A percentile compares a stretch with the other conserved stretches of the same genome.
Conservation (phyloP, 1,140 invertebrate species). For the Oreohelix idahoensis region DNA sequence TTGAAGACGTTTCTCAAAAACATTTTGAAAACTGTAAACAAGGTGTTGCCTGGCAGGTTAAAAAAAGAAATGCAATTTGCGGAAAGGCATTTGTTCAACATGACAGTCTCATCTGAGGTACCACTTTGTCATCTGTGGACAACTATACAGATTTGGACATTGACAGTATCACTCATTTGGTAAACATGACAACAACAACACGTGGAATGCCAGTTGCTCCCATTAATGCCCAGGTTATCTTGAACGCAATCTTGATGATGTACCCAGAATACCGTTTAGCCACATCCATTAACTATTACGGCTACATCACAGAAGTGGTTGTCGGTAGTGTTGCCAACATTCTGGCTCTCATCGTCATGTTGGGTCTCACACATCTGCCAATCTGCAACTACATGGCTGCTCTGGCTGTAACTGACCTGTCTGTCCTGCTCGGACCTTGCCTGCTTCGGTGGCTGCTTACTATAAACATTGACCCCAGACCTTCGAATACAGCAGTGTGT, state of each 20-base stretch:
- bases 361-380: conserved; percentile 56
- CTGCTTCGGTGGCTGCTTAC: conserved; percentile 51
- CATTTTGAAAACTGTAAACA: too few relatives aligned
- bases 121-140: background rate
- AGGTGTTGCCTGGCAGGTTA: too few relatives aligned
- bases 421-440: conserved; percentile 56
- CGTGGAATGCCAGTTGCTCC: background rate
- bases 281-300: conserved; percentile 52
- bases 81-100: too few relatives aligned
- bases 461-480: conserved; percentile 44
- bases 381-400: conserved; percentile 67
- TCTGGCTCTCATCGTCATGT: conserved; percentile 63
- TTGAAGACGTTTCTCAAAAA: too few relatives aligned
- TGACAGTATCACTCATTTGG: background rate
- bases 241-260: background rate
- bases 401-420: conserved; percentile 62
- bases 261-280: conserved; percentile 48
- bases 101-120: too few relatives aligned
- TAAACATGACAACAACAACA: background rate
- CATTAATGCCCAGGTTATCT: background rate
- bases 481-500: conserved; percentile 42
- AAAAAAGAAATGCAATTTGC: too few relatives aligned
- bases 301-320: conserved; percentile 57
- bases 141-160: background rate
- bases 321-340: conserved; percentile 67